Percentiles rank a stretch among this genome's conserved stretches.
phyloP scores from a whole-genome alignment of 2,888 invertebrate genomes.

The Oegoconia quadripuncta region DNA sequence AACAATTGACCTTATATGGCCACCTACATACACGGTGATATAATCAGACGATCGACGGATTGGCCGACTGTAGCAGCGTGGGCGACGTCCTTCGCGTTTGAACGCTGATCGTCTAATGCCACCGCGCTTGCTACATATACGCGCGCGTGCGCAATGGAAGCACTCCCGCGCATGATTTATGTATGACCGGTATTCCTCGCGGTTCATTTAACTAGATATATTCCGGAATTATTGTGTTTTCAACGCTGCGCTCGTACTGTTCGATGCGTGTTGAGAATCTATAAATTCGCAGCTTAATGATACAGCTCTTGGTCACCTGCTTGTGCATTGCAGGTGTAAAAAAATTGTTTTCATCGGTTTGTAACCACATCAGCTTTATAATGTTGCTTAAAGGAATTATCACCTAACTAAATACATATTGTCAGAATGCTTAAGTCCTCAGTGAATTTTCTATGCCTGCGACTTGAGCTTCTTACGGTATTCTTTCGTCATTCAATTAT shows the following conservation, averaged over 20 bases:
- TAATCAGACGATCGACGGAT: slow-evolving; percentile 51
- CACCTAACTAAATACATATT: too few relatives aligned
- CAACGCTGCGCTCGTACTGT: slow-evolving; percentile 48
- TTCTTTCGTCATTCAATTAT: too few relatives aligned
- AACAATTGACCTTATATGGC: slow-evolving; percentile 76
- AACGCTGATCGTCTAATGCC: slow-evolving; percentile 43
- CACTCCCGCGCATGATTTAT: slow-evolving; percentile 64
- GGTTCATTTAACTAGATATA: slow-evolving; percentile 70
- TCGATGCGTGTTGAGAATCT: slow-evolving; percentile 56
- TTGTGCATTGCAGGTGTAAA: not conserved
- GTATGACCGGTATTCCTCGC: slow-evolving; percentile 57
- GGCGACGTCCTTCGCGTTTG: slow-evolving; percentile 59
- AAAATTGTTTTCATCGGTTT: too few relatives aligned
- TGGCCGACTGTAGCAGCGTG: slow-evolving; percentile 60
- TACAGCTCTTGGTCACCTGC: not conserved
- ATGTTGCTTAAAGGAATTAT: too few relatives aligned
- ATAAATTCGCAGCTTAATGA: slow-evolving; percentile 28
- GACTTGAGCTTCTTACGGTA: too few relatives aligned
- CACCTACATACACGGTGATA: slow-evolving; percentile 74
- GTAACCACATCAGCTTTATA: too few relatives aligned
- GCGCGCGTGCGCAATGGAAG: slow-evolving; percentile 47
- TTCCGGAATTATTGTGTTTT: slow-evolving; percentile 66
- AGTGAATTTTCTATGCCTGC: too few relatives aligned
- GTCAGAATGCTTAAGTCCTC: too few relatives aligned
- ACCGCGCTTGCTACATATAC: slow-evolving; percentile 32